These are phyloP conservation scores for Yoshiicerus persimilis DNA, from an alignment of 1,140 invertebrate species.

Conservation along the genomic window DNA sequence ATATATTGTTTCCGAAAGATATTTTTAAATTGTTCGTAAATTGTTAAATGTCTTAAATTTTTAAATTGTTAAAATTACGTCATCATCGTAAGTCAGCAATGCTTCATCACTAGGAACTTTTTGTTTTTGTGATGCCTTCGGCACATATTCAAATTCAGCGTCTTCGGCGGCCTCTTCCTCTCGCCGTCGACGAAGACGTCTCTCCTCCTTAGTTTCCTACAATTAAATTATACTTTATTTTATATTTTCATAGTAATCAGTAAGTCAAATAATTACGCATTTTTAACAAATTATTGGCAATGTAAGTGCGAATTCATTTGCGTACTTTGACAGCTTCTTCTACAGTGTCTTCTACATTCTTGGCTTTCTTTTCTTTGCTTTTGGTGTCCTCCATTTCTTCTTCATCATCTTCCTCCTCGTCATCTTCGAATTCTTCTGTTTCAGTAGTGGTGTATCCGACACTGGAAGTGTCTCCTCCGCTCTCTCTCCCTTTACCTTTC, in stretches of 20 bases:
- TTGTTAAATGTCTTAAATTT: not conserved
- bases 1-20: too few species aligned
- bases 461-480: not conserved
- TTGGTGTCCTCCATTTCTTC: not conserved
- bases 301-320: not conserved
- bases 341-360: not conserved
- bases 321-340: not conserved
- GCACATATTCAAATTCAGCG: not conserved
- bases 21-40: not conserved
- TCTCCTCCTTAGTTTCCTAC: slow-evolving; percentile 31
- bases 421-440: not conserved
- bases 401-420: not conserved
- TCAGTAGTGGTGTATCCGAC: not conserved
- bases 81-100: not conserved
- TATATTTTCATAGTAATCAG: too few species aligned
- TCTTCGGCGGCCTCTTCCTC: slow-evolving; percentile 26
- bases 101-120: not conserved
- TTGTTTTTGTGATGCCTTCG: not conserved
- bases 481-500: not conserved
- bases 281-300: not conserved
- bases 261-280: too few species aligned
- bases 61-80: not conserved
- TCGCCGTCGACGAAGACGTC: not conserved
- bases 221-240: not conserved
- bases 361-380: not conserved